Conservation (phyloP, 1,140 invertebrate genomes). For the Homalodisca vitripennis region DNA sequence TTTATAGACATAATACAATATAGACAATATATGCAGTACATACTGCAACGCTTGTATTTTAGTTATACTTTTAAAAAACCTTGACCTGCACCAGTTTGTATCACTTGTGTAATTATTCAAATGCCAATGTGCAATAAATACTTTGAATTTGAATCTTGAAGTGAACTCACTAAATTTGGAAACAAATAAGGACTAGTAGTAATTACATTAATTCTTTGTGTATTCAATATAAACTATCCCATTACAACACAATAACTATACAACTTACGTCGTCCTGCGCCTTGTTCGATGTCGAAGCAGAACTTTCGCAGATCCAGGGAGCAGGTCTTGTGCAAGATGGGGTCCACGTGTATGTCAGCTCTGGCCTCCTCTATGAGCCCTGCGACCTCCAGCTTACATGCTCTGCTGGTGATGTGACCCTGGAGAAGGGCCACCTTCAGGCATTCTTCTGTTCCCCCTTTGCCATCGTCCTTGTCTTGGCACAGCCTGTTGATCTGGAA, state of each 20-base stretch:
- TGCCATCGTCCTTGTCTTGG: constrained; percentile 54
- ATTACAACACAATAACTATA: too few species aligned
- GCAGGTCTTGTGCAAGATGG: constrained; percentile 73
- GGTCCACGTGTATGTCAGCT: constrained; percentile 82
- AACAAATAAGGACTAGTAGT: neutral
- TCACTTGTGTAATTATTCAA: neutral
- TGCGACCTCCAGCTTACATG: constrained; percentile 78
- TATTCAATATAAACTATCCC: too few species aligned
- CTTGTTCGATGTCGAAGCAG: constrained; percentile 78
- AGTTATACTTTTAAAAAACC: too few species aligned
- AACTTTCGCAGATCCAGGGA: constrained; percentile 77
- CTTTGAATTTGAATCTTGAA: neutral
- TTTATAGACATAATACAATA: too few species aligned
- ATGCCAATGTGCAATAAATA: too few species aligned
- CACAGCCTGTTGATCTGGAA: constrained; percentile 52
- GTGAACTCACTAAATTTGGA: neutral
- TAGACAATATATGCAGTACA: too few species aligned
- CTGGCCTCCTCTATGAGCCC: constrained; percentile 74
- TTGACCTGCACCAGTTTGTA: too few species aligned
- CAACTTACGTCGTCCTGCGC: constrained; percentile 78
- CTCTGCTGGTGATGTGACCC: constrained; percentile 67
- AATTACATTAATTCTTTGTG: neutral
- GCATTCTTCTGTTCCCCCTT: constrained; percentile 78
- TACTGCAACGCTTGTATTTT: too few species aligned
- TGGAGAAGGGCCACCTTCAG: constrained; percentile 76